Base-by-base conservation (phyloP, 2,113 vertebrate species). In the Furnarius figulus region DNA sequence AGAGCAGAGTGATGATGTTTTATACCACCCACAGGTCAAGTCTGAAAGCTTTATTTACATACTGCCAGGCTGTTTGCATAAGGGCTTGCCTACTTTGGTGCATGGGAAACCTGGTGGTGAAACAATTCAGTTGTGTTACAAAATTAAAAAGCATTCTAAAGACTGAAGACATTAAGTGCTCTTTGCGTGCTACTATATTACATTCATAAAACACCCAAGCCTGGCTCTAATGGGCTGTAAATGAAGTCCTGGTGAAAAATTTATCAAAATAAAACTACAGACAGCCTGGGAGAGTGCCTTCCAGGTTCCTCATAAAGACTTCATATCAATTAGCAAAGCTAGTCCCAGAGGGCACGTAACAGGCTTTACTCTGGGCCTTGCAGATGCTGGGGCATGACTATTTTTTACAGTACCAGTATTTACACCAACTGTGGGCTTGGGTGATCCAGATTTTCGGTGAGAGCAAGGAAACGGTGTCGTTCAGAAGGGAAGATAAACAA, bases 31-130 rank as follows among this genome's bases (percentile, higher is more conserved):
- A 56, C 61, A 68, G 83, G 75, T 42, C 37, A 35, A 47, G 76
- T 46, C 73, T 63, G 73, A 86, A 85, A 59, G 39, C 80, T 94
- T 95, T 85, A 74, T 92, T 95, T 90, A 75, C 79, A 30, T 56
- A 22, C 80, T 71, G 49, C 40, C 81, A 59, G 85, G 30, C 52
- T 91, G 61, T 90, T 77, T 90, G 76, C 72, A 65, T 35, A 79
- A 67, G 76, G 68, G 63, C 73, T 91, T 75, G 55, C 55, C 52
- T 72, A 28, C 3, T 81, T 25, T 25, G 40, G n/a, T 49, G 61
- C 39, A 19, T 14, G 44, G 85, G 65, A 86, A 88, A 77, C 62
- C 40, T 52, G 65, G 27, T 8, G 2, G 47, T 84, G 65, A 93
- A 90, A 66, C 22, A 55, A 77, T 70, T 67, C 25, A 56, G 24